Evolutionary conservation across 2,888 invertebrate genomes (phyloP).

Genomic region (Chymomyza caudatula): DNA sequence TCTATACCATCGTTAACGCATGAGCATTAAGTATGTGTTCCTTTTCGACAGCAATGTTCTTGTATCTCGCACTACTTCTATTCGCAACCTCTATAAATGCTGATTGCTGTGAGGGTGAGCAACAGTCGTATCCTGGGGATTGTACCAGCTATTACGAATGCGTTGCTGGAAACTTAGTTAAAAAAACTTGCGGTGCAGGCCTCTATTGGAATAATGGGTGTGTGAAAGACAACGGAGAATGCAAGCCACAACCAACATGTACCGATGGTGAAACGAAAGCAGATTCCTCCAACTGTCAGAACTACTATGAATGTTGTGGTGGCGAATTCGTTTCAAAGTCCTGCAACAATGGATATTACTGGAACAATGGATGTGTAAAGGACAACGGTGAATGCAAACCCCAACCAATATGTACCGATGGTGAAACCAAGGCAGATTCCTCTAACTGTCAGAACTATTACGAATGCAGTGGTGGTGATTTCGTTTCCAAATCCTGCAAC

Average conservation of each 20-base stretch:
- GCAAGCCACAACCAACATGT: no score
- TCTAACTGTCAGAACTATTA: slow-evolving; percentile 25
- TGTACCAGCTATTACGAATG: slow-evolving; percentile 39
- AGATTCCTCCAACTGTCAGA: slow-evolving; percentile 9
- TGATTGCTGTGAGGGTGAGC: background rate
- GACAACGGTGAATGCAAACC: slow-evolving; percentile 10
- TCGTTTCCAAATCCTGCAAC: slow-evolving; percentile 2
- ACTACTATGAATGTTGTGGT: slow-evolving; percentile 12
- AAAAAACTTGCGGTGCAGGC: no score
- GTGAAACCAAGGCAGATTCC: background rate
- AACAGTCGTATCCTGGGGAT: no score
- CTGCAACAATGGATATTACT: slow-evolving; percentile 12
- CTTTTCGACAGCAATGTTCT: background rate
- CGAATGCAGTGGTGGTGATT: slow-evolving; percentile 18
- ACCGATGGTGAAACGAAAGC: background rate
- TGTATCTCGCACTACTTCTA: background rate
- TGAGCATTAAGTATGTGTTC: no score
- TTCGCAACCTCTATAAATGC: background rate
- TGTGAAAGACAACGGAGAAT: no score
- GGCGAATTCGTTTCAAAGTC: slow-evolving; percentile 5
- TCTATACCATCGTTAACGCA: no score
- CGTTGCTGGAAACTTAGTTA: slow-evolving; percentile 32
- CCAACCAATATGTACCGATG: slow-evolving; percentile 19
- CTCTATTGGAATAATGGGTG: no score
- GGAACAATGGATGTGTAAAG: slow-evolving; percentile 7